Conservation (phyloP, 1,140 invertebrate genomes). For the Anastatus disparis region DNA sequence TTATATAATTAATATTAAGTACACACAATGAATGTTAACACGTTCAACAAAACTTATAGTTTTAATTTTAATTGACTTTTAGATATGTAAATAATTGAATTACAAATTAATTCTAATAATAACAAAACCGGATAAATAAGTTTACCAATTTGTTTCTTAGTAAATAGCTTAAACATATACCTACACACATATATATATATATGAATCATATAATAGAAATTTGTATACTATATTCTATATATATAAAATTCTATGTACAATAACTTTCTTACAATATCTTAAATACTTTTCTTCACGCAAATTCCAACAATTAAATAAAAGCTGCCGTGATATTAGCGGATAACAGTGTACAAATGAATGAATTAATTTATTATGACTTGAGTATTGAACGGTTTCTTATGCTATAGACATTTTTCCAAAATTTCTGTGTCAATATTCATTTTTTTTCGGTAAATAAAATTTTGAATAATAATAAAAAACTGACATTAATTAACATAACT, state of each 20-base stretch:
- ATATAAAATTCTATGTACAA: conserved; percentile 50
- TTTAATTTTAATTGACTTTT: conserved; percentile 16
- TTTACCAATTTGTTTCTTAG: conserved; percentile 5
- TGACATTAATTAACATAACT: conserved; percentile 12
- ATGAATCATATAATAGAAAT: conserved; percentile 11
- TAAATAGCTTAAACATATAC: background rate
- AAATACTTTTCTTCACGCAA: conserved; percentile 7
- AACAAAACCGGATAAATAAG: background rate
- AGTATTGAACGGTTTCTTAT: conserved; percentile 16
- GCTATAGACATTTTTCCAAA: background rate
- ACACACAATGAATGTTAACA: too few relatives aligned
- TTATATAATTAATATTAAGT: conserved; percentile 15
- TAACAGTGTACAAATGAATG: background rate
- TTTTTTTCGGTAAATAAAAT: background rate
- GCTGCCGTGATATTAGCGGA: background rate
- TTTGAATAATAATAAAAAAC: conserved; percentile 47
- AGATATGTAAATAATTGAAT: too few relatives aligned
- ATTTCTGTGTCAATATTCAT: background rate
- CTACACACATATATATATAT: conserved; percentile 1
- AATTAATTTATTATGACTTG: background rate
- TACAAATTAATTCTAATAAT: background rate
- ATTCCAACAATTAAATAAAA: conserved; percentile 26
- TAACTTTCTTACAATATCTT: conserved; percentile 51
- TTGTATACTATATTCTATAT: conserved; percentile 5
- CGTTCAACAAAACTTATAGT: background rate